Evolutionary conservation across 2,888 invertebrate genomes (phyloP).

Genomic region (Nymphalis urticae): DNA sequence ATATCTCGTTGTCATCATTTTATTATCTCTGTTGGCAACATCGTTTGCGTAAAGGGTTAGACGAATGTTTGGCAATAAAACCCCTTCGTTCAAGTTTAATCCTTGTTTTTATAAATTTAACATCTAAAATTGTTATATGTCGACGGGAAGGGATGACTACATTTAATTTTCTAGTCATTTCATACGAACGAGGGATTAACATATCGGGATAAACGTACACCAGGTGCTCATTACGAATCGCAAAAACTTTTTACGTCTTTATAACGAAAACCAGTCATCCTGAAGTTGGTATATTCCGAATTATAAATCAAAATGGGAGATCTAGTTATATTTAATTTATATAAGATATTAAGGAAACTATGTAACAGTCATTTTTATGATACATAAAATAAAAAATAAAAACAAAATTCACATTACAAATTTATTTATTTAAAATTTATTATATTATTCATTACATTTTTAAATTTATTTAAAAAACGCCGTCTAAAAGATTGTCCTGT

Average conservation of each 20-base stretch:
- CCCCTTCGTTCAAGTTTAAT: not conserved
- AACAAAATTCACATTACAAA: no score
- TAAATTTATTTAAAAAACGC: no score
- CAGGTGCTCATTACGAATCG: slow-evolving; percentile 19
- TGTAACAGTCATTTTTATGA: no score
- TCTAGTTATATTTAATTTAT: no score
- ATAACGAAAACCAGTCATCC: slow-evolving; percentile 9
- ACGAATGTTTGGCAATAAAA: not conserved
- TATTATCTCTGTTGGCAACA: not conserved
- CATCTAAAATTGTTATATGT: slow-evolving; percentile 2
- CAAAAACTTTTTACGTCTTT: slow-evolving; percentile 18
- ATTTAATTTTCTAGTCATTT: slow-evolving; percentile 13
- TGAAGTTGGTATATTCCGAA: not conserved
- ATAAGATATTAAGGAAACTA: no score
- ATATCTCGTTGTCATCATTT: not conserved
- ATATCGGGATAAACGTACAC: slow-evolving; percentile 18
- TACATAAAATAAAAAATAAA: no score
- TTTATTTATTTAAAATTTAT: no score
- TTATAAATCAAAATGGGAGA: not conserved
- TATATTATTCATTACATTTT: no score
- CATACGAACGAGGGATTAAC: slow-evolving; percentile 16
- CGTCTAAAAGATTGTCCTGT: no score
- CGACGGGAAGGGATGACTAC: not conserved
- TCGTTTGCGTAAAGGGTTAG: not conserved
- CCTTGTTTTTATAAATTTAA: slow-evolving; percentile 5